Percentiles rank a stretch among this genome's conserved stretches.
These are phyloP conservation scores for Podarcis siculus DNA, from an alignment of 2,797 vertebrate species.

Conservation along the genomic window DNA sequence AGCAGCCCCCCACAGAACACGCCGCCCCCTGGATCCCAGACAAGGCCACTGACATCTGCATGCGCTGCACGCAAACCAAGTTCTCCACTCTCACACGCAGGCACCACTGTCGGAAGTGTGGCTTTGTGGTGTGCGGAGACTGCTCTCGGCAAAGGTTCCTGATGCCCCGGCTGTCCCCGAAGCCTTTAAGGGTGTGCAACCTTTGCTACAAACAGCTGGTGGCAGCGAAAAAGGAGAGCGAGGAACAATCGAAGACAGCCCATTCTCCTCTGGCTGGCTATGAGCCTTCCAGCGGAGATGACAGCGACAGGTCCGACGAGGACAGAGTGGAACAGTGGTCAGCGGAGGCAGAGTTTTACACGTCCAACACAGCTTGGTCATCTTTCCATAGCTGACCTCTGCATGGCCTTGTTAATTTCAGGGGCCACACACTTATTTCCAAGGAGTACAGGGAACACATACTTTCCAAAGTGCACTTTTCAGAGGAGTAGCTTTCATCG, in stretches of 20 bases:
- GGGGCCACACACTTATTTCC: slow-evolving; percentile 29
- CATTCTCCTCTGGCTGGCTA: slow-evolving; percentile 22
- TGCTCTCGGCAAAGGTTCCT: slow-evolving; percentile 86
- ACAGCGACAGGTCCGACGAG: slow-evolving; percentile 73
- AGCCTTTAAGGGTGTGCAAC: slow-evolving; percentile 83
- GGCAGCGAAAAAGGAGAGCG: slow-evolving; percentile 53
- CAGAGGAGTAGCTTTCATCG: background rate
- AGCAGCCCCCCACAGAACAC: slow-evolving; percentile 67
- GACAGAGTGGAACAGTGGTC: slow-evolving; percentile 76
- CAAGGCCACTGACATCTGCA: slow-evolving; percentile 86
- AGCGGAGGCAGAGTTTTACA: slow-evolving; percentile 73
- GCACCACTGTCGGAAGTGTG: slow-evolving; percentile 93
- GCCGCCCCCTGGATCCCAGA: slow-evolving; percentile 91
- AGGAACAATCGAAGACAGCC: slow-evolving; percentile 31
- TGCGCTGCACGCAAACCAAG: slow-evolving; percentile 87
- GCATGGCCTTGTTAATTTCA: background rate
- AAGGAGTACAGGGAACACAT: background rate
- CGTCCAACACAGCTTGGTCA: slow-evolving; percentile 75
- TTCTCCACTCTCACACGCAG: slow-evolving; percentile 83
- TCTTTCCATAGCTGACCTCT: slow-evolving; percentile 79
- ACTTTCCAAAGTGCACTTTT: fast-evolving
- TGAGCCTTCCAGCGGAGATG: slow-evolving; percentile 77
- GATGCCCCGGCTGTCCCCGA: slow-evolving; percentile 82
- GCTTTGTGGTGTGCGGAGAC: slow-evolving; percentile 88
- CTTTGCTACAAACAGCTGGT: slow-evolving; percentile 79